Conservation (phyloP, 2,888 invertebrate genomes). For the Ischnus inquisitorius region DNA sequence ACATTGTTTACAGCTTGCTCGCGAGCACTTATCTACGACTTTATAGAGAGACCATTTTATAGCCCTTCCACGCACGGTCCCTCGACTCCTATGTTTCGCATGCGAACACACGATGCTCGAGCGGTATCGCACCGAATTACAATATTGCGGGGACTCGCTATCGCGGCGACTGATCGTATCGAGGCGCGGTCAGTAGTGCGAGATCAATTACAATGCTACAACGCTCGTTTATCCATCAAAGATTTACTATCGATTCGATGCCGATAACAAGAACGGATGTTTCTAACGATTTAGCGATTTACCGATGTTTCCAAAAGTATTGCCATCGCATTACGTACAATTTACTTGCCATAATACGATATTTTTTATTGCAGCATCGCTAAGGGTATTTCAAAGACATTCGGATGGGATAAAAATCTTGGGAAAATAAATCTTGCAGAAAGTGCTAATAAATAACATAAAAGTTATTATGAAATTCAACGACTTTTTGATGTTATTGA, state of each 20-base stretch:
- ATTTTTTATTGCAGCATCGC: conserved; percentile 21
- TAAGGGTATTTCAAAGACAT: too few relatives aligned
- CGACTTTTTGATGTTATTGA: too few relatives aligned
- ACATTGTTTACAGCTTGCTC: conserved; percentile 76
- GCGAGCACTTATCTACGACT: conserved; percentile 74
- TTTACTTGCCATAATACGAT: background rate
- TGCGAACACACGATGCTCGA: conserved; percentile 24
- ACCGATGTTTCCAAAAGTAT: conserved; percentile 64
- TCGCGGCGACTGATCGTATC: conserved; percentile 15
- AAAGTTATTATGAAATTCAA: too few relatives aligned
- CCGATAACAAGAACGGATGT: conserved; percentile 2
- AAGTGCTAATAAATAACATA: too few relatives aligned
- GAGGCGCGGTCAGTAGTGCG: conserved; percentile 30
- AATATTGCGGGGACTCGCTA: background rate
- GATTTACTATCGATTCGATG: conserved; percentile 19
- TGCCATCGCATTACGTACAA: conserved; percentile 37
- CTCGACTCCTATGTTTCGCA: background rate
- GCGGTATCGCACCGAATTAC: conserved; percentile 36
- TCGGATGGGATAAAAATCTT: too few relatives aligned
- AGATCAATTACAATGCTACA: conserved; percentile 50
- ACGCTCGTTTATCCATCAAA: conserved; percentile 44
- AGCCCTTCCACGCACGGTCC: conserved; percentile 62
- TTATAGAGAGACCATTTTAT: conserved; percentile 74
- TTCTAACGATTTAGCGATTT: background rate
- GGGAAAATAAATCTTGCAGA: too few relatives aligned